Percentiles rank a stretch among this genome's conserved stretches.
These are phyloP conservation scores for Morone saxatilis DNA, from an alignment of 2,113 vertebrate genomes.

Conservation along the genomic window DNA sequence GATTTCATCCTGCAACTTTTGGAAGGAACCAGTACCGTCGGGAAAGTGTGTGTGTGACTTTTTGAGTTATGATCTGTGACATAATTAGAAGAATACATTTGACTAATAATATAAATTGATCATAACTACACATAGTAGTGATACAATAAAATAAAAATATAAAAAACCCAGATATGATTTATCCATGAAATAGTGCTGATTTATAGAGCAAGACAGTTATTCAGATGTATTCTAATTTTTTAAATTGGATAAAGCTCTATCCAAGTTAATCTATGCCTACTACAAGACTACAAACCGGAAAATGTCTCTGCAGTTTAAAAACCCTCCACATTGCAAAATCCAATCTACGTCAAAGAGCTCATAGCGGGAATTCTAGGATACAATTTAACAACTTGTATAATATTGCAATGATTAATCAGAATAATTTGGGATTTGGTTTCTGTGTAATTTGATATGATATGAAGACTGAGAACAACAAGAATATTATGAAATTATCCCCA, in stretches of 20 bases:
- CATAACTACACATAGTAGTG: too few relatives aligned
- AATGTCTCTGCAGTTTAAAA: conserved; percentile 1
- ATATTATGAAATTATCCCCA: neutral
- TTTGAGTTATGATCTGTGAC: too few relatives aligned
- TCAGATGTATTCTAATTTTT: conserved; percentile 8
- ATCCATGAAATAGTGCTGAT: neutral
- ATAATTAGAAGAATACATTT: too few relatives aligned
- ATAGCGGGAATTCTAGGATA: conserved; percentile 24
- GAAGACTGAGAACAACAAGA: conserved; percentile 10
- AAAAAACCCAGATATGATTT: too few relatives aligned
- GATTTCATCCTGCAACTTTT: too few relatives aligned
- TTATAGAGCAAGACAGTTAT: neutral
- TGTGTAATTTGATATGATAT: conserved; percentile 12
- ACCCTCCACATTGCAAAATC: neutral
- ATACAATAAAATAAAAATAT: too few relatives aligned
- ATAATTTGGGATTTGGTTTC: conserved; percentile 21
- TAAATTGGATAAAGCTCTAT: neutral
- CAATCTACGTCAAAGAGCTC: conserved; percentile 2
- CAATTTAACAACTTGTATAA: conserved; percentile 18
- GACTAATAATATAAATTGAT: too few relatives aligned
- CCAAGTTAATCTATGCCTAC: conserved; percentile 1
- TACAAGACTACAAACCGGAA: neutral
- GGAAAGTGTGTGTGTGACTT: too few relatives aligned
- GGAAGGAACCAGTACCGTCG: too few relatives aligned
- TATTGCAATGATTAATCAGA: conserved; percentile 30